phyloP scores from a whole-genome alignment of 2,113 vertebrate species.

The Corythornis cristatus region DNA sequence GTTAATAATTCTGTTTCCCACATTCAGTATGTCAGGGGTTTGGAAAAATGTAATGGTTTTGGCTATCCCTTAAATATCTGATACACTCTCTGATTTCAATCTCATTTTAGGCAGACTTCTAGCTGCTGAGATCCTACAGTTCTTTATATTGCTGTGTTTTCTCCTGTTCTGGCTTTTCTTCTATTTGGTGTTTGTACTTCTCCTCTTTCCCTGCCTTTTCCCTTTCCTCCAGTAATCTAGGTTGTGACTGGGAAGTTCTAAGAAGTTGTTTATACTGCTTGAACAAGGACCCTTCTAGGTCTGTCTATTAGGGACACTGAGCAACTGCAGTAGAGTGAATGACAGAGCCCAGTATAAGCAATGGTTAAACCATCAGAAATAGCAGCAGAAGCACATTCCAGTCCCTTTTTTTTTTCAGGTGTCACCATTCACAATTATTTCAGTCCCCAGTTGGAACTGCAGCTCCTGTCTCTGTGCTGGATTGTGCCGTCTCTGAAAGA shows the following conservation, averaged over 20 bases:
- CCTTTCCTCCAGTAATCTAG: neutral
- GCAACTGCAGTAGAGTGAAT: neutral
- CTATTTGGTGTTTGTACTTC: neutral
- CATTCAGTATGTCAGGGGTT: neutral
- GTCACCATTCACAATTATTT: neutral
- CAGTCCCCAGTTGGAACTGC: neutral
- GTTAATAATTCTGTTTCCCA: neutral
- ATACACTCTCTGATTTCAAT: neutral
- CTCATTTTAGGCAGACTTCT: neutral
- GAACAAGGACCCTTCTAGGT: neutral
- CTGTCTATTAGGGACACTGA: neutral
- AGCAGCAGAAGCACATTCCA: neutral
- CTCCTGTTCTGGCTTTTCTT: rapidly evolving
- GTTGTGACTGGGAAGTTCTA: neutral
- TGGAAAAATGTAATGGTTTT: neutral
- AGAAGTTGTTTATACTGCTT: neutral
- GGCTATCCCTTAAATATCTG: neutral
- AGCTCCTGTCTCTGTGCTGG: neutral
- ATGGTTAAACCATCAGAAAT: neutral
- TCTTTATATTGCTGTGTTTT: neutral
- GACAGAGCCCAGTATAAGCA: neutral
- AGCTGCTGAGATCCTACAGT: neutral
- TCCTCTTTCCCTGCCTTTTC: neutral
- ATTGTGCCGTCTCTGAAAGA: neutral
- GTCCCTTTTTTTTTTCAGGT: neutral